phyloP scores from a whole-genome alignment of 2,113 vertebrate genomes.

The Suricata suricatta region DNA sequence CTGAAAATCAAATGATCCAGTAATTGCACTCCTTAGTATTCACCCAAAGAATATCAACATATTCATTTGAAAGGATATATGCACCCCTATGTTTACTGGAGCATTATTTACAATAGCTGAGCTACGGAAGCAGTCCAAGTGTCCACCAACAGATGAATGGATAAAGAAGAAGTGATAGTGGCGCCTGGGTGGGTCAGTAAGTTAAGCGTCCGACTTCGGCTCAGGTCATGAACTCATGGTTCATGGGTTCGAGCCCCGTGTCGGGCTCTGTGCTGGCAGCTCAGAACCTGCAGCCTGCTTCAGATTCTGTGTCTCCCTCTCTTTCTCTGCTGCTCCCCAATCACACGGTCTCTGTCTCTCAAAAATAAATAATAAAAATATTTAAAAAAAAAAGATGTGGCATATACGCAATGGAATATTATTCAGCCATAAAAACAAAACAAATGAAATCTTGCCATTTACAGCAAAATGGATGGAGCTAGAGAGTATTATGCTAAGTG shows the following conservation, averaged over 20 bases:
- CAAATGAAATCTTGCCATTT: background rate
- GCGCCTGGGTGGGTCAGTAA: too few relatives aligned
- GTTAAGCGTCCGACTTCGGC: too few relatives aligned
- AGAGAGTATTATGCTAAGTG: background rate
- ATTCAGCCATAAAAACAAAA: background rate
- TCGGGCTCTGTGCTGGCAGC: too few relatives aligned
- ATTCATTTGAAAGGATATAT: background rate
- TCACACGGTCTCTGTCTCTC: too few relatives aligned
- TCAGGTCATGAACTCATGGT: too few relatives aligned
- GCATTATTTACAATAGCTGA: background rate
- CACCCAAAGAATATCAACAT: background rate
- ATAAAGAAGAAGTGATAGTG: too few relatives aligned
- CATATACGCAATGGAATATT: background rate
- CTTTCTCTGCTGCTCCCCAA: too few relatives aligned
- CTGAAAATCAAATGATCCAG: background rate
- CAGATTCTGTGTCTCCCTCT: too few relatives aligned
- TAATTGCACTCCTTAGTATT: background rate
- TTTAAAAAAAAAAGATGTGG: too few relatives aligned
- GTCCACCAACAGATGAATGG: background rate
- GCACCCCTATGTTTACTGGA: background rate
- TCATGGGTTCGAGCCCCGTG: too few relatives aligned
- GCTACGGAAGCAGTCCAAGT: background rate
- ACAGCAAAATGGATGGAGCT: background rate
- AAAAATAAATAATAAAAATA: too few relatives aligned
- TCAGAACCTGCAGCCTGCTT: too few relatives aligned